phyloP scores from a whole-genome alignment of 2,113 vertebrate species.

The Xyliphius kryptos region DNA sequence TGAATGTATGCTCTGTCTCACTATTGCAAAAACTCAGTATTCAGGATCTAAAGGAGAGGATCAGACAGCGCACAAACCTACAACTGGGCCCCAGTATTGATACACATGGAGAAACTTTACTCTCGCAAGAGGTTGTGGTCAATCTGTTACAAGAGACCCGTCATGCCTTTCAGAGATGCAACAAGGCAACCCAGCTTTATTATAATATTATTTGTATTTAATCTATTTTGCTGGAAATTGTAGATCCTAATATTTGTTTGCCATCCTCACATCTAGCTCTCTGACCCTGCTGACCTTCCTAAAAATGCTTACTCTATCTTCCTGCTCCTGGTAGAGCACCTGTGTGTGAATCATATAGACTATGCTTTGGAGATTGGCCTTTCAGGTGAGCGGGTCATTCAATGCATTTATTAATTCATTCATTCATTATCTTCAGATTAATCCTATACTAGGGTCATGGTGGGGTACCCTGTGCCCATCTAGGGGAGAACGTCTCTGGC shows the following conservation, averaged over 20 bases:
- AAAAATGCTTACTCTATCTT: slow-evolving; percentile 97
- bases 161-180: slow-evolving; percentile 95
- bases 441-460: too few relatives aligned
- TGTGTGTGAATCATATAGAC: slow-evolving; percentile 97
- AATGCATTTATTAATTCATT: neutral
- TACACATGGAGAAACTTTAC: slow-evolving; percentile 94
- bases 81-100: slow-evolving; percentile 90
- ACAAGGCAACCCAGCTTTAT: slow-evolving; percentile 71
- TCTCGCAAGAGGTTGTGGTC: slow-evolving; percentile 95
- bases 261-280: slow-evolving; percentile 70
- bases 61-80: slow-evolving; percentile 91
- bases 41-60: slow-evolving; percentile 93
- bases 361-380: slow-evolving; percentile 97
- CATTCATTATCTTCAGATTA: too few relatives aligned
- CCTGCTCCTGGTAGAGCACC: slow-evolving; percentile 92
- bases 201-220: neutral
- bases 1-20: slow-evolving; percentile 1
- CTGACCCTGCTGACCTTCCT: slow-evolving; percentile 92
- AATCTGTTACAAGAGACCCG: slow-evolving; percentile 96
- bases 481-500: too few relatives aligned
- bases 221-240: neutral
- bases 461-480: too few relatives aligned
- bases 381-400: slow-evolving; percentile 67
- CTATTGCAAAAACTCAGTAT: slow-evolving; percentile 65
- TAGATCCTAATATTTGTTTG: neutral